Evolutionary conservation across 2,113 vertebrate genomes (phyloP).

Genomic region (Microcebus lehilahytsara): DNA sequence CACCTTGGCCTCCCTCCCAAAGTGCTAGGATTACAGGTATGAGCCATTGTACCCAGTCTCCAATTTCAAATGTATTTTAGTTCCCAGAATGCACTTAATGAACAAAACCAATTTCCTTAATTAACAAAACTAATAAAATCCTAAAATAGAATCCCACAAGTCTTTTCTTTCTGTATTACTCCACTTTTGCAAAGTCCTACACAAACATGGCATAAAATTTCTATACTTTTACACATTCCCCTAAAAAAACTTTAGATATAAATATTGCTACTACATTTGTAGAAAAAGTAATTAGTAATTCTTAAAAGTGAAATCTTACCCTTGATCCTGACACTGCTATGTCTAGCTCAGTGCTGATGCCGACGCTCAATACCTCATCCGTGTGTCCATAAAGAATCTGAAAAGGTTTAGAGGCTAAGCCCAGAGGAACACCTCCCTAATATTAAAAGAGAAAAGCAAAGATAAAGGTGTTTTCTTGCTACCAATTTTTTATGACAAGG

Average conservation of each 20-base stretch:
- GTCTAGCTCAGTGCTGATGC: slow-evolving; percentile 96
- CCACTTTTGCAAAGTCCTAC: slow-evolving; percentile 15
- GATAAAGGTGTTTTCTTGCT: slow-evolving; percentile 59
- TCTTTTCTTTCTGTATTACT: slow-evolving; percentile 26
- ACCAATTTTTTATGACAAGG: not conserved
- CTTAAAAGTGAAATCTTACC: slow-evolving; percentile 82
- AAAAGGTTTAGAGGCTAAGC: slow-evolving; percentile 92
- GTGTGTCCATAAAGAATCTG: slow-evolving; percentile 97
- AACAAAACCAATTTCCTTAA: not conserved
- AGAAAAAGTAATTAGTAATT: slow-evolving; percentile 29
- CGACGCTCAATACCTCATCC: slow-evolving; percentile 92
- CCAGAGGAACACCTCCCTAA: slow-evolving; percentile 92
- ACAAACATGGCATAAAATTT: slow-evolving; percentile 4
- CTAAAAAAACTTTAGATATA: slow-evolving; percentile 5
- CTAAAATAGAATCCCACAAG: not conserved
- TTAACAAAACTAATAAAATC: not conserved
- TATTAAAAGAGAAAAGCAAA: slow-evolving; percentile 78
- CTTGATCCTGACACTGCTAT: slow-evolving; percentile 95
- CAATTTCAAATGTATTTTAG: slow-evolving; percentile 42
- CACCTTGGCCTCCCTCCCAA: too few relatives aligned
- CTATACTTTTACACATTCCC: not conserved
- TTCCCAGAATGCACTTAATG: slow-evolving; percentile 2
- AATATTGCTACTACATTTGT: not conserved
- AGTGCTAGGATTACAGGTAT: too few relatives aligned
- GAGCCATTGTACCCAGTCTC: too few relatives aligned